A percentile compares a stretch with the other conserved stretches of the same genome.
Evolutionary conservation across 2,113 vertebrate genomes (phyloP).

Genomic region (Nipponia nippon): DNA sequence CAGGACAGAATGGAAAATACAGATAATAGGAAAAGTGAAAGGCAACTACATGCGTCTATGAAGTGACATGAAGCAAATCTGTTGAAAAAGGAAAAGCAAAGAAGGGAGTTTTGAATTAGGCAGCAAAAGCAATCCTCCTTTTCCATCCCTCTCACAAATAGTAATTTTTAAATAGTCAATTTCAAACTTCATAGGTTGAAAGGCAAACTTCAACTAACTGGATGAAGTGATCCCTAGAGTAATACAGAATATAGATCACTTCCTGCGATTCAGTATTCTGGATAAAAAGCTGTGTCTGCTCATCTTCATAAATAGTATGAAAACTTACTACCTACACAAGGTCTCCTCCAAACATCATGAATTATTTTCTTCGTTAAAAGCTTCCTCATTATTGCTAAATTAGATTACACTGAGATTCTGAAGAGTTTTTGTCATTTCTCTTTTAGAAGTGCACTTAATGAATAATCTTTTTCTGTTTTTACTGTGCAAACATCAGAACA

Average conservation of each 20-base stretch:
- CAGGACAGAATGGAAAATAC: neutral
- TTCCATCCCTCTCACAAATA: neutral
- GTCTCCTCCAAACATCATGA: neutral
- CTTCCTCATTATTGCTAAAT: neutral
- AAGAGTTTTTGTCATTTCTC: neutral
- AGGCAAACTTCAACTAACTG: neutral
- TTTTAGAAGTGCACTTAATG: neutral
- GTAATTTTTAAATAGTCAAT: neutral
- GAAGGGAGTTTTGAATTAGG: neutral
- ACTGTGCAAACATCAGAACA: neutral
- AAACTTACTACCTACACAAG: neutral
- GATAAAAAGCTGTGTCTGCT: neutral
- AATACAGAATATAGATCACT: neutral
- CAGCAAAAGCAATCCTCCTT: neutral
- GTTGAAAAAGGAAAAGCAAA: neutral
- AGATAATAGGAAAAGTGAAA: neutral
- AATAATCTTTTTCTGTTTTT: neutral
- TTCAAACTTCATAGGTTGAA: neutral
- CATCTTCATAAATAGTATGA: neutral
- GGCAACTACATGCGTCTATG: neutral
- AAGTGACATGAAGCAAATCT: neutral
- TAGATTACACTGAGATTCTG: neutral
- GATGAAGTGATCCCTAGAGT: neutral
- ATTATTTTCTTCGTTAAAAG: neutral
- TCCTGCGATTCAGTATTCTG: neutral